phyloP scores from a whole-genome alignment of 1,140 invertebrate species.

The Zaprionus capensis region DNA sequence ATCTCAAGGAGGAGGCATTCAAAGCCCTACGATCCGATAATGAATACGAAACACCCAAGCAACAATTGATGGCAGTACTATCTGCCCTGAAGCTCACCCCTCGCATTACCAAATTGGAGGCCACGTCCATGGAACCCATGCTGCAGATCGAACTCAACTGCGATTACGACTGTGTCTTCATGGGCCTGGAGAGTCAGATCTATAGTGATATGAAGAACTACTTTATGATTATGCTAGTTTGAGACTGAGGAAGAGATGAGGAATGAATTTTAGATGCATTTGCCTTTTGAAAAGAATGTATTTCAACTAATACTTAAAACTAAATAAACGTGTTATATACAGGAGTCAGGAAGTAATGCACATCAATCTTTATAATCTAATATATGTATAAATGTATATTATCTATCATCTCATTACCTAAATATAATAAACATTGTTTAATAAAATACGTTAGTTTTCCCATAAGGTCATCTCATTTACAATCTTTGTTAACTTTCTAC shows the following conservation, averaged over 20 bases:
- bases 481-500: slow-evolving; percentile 65
- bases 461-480: slow-evolving; percentile 17
- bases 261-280: background rate
- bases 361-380: slow-evolving; percentile 23
- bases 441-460: slow-evolving; percentile 30
- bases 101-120: slow-evolving; percentile 5
- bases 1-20: slow-evolving; percentile 53
- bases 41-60: slow-evolving; percentile 14
- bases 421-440: slow-evolving; percentile 16
- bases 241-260: slow-evolving; percentile 1
- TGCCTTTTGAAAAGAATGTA: slow-evolving; percentile 3
- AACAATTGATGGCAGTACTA: slow-evolving; percentile 35
- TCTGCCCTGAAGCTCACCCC: slow-evolving; percentile 55
- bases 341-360: slow-evolving; percentile 36
- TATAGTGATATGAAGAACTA: slow-evolving; percentile 48
- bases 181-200: slow-evolving; percentile 49
- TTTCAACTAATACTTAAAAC: slow-evolving; percentile 57
- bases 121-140: slow-evolving; percentile 27
- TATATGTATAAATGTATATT: slow-evolving; percentile 9
- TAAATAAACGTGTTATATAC: slow-evolving; percentile 36
- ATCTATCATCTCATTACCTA: slow-evolving; percentile 6
- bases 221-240: slow-evolving; percentile 60
- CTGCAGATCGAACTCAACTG: slow-evolving; percentile 62
- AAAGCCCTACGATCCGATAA: slow-evolving; percentile 29
- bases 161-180: slow-evolving; percentile 62